These are phyloP conservation scores for Mellivora capensis DNA, from an alignment of 2,113 vertebrate species.

Conservation along the genomic window DNA sequence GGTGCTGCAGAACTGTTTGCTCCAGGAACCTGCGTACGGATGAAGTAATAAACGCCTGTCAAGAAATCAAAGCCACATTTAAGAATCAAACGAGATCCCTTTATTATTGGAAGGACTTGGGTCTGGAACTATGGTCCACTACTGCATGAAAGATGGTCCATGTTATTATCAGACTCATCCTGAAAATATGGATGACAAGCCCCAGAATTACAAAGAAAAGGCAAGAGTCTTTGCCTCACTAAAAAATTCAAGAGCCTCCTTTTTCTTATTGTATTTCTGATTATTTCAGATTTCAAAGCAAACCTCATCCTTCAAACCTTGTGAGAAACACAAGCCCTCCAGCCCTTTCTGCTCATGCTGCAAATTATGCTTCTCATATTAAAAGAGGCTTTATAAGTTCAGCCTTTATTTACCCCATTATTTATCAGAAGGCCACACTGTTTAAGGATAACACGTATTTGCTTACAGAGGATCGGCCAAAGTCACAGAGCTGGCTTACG, in stretches of 20 bases:
- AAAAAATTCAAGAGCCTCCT: not conserved
- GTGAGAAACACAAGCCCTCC: constrained; percentile 31
- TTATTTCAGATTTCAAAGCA: constrained; percentile 54
- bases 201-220: not conserved
- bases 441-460: constrained; percentile 30
- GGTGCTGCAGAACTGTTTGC: not conserved
- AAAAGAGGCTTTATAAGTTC: constrained; percentile 35
- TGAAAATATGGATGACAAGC: not conserved
- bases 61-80: constrained; percentile 47
- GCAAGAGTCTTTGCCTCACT: not conserved
- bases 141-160: not conserved
- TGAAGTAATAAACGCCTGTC: not conserved
- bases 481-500: constrained; percentile 19
- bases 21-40: not conserved
- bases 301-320: constrained; percentile 50
- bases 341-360: constrained; percentile 12
- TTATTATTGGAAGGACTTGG: constrained; percentile 1
- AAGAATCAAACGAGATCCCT: constrained; percentile 54
- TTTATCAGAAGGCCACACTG: not conserved
- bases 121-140: not conserved
- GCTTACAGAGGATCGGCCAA: not conserved
- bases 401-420: constrained; percentile 38
- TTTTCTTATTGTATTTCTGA: not conserved
- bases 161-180: not conserved
- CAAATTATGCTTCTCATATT: constrained; percentile 20